A percentile compares a stretch with the other conserved stretches of the same genome.
phyloP scores from a whole-genome alignment of 2,797 vertebrate species.

The Thamnophis elegans region DNA sequence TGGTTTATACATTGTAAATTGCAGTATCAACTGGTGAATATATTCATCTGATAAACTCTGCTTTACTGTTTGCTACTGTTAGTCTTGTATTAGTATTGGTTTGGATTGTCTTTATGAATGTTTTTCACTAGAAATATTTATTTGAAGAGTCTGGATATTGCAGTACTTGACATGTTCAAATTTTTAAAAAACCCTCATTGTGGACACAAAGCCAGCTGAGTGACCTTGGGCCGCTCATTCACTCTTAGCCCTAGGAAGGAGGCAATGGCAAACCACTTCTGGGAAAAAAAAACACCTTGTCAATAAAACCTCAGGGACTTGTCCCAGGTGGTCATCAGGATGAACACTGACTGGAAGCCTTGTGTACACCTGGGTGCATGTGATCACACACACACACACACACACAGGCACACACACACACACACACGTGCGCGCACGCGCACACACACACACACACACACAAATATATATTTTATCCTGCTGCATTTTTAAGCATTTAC shows the following conservation, averaged over 20 bases:
- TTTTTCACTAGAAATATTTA: background rate
- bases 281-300: background rate
- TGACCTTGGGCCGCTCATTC: background rate
- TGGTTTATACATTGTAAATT: background rate
- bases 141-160: constrained; percentile 38
- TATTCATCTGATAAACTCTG: background rate
- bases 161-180: background rate
- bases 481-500: background rate
- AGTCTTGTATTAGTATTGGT: background rate
- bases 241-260: background rate
- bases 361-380: rapidly evolving
- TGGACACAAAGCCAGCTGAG: background rate
- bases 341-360: background rate
- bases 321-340: background rate
- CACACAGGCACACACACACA: background rate
- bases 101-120: background rate
- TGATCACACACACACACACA: too few species aligned
- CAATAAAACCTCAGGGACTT: background rate
- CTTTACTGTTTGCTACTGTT: background rate
- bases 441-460: background rate
- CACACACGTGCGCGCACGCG: background rate
- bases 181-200: background rate
- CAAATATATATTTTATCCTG: background rate
- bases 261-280: background rate
- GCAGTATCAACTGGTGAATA: background rate